Base-by-base conservation (phyloP, 2,113 vertebrate species). In the Mugil cephalus region DNA sequence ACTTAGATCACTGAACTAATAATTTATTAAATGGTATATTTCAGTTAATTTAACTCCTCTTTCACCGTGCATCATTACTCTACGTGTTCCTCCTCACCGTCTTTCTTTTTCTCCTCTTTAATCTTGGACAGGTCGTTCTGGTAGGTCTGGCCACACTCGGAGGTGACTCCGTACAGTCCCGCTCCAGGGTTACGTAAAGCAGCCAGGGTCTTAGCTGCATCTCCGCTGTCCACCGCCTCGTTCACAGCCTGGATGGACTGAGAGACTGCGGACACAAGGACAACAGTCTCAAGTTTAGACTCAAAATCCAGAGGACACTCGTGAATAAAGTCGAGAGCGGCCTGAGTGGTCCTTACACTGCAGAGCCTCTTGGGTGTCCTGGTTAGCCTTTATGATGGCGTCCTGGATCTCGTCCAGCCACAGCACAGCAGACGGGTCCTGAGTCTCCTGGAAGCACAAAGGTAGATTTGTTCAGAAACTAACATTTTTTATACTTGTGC, bases 401-500 rank as follows among this genome's bases (percentile, higher is more conserved):
- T 95, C 95, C 80, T 99, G 98, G 86, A 99, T 99, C 93, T 99
- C 98, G 92, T 99, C 98, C 87, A 99, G 79, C 98, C 98, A 99
- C 38, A 99, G 89, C 40, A 98, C 98, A 63, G 97, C 98, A 30
- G 98, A 98, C 12, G 97, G 96, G 79, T 99, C 98, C 81, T 87
- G 94, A 0, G 95, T 98, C 87, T 99, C 98, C 98, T 99, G 83
- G 9, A 90, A 4, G 36, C 19, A 83, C 34, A 82, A 2, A 10
- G 1, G 7, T 61, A 11, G 60, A 11, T 7, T 34, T 58, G 51
- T 30, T 85, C 8, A 54, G 43, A 38, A 17, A 46, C 24, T 30
- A 5, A 30, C 24, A 3, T 30, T 2, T 30, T 30, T 30, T 30
- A 30, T 30, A 30, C 24, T 30, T 30, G 24, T 30, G 24, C 24